A percentile compares a stretch with the other conserved stretches of the same genome.
Conservation (phyloP, 1,140 invertebrate genomes). For the Drosophila bipectinata region DNA sequence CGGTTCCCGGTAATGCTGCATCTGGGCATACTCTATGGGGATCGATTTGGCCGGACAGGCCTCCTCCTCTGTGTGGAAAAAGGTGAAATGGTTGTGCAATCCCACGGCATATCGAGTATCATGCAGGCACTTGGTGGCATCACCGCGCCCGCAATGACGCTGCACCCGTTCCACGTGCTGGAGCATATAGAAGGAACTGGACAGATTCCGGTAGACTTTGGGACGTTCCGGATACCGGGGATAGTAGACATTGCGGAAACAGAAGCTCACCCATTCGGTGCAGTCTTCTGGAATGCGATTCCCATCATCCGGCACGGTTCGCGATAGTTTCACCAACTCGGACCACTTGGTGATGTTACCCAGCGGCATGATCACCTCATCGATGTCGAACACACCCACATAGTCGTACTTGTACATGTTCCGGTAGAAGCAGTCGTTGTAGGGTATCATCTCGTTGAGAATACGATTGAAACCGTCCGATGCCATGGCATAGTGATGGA, state of each 20-base stretch:
- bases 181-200: conserved; percentile 73
- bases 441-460: conserved; percentile 92
- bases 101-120: conserved; percentile 48
- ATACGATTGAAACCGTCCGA: conserved; percentile 53
- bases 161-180: conserved; percentile 70
- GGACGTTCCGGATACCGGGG: conserved; percentile 57
- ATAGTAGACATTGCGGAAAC: conserved; percentile 69
- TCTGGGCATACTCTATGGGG: conserved; percentile 56
- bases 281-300: conserved; percentile 14
- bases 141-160: conserved; percentile 43
- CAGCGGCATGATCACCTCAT: conserved; percentile 90
- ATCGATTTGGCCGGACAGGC: conserved; percentile 60
- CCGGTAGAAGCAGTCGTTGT: conserved; percentile 92
- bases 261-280: conserved; percentile 59
- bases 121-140: conserved; percentile 69
- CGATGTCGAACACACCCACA: conserved; percentile 90
- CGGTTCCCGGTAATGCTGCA: conserved; percentile 72
- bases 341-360: conserved; percentile 85
- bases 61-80: conserved; percentile 30
- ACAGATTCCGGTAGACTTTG: conserved; percentile 51
- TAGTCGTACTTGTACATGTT: conserved; percentile 91
- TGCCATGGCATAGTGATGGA: conserved; percentile 85
- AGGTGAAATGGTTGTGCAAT: conserved; percentile 68
- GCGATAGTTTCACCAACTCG: conserved; percentile 49
- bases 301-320: conserved; percentile 45